These are phyloP conservation scores for Drosophila punjabiensis DNA, from an alignment of 1,140 invertebrate species.

Conservation along the genomic window DNA sequence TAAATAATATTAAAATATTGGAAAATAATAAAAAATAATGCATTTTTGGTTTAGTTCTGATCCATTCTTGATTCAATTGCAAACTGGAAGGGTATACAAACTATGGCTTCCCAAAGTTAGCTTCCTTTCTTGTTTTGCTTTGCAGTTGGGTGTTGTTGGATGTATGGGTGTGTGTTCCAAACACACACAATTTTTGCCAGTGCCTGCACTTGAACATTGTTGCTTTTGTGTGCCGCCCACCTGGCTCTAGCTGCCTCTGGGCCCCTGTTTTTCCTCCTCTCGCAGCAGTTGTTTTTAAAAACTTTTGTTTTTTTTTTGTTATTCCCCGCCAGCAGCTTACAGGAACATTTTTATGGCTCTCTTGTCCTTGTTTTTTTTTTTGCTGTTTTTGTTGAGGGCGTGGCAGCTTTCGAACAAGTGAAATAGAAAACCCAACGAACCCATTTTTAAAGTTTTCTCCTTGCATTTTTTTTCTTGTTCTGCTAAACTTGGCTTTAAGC, in stretches of 20 bases:
- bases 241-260: conserved; percentile 28
- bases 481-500: conserved; percentile 47
- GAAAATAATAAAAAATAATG: background rate
- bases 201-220: conserved; percentile 60
- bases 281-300: conserved; percentile 68
- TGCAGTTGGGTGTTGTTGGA: conserved; percentile 3
- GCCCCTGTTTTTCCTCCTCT: conserved; percentile 13
- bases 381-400: conserved; percentile 18
- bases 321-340: background rate
- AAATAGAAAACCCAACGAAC: conserved; percentile 70
- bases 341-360: conserved; percentile 76
- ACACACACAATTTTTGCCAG: conserved; percentile 38
- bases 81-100: background rate
- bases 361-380: conserved; percentile 67
- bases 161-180: conserved; percentile 25
- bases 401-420: conserved; percentile 54
- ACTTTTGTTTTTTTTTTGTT: conserved; percentile 47
- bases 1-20: too few species aligned
- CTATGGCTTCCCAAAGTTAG: background rate
- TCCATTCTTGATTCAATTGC: background rate
- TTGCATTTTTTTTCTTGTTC: background rate
- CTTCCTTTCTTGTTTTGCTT: conserved; percentile 8
- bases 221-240: conserved; percentile 40
- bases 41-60: background rate
- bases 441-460: conserved; percentile 39